Percentiles rank a stretch among this genome's conserved stretches.
phyloP scores from a whole-genome alignment of 2,888 invertebrate species.

The Pachliopta kotzebuea region DNA sequence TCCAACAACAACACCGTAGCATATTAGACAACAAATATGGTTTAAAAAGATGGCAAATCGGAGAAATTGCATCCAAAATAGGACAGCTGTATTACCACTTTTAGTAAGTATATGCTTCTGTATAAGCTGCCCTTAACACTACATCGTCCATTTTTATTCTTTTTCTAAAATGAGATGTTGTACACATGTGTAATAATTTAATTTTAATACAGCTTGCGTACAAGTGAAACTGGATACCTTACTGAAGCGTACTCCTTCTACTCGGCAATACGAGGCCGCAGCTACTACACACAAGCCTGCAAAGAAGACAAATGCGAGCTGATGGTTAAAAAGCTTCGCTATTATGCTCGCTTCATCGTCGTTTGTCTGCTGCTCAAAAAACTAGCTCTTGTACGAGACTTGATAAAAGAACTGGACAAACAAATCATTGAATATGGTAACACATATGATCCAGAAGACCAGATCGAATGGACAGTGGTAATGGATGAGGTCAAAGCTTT shows the following conservation, averaged over 20 bases:
- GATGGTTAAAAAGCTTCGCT: slow-evolving; percentile 97
- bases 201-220: slow-evolving; percentile 86
- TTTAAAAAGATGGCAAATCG: slow-evolving; percentile 98
- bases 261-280: slow-evolving; percentile 95
- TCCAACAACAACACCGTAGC: slow-evolving; percentile 97
- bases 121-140: not conserved
- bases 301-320: slow-evolving; percentile 97
- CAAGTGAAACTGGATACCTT: slow-evolving; percentile 97
- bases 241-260: slow-evolving; percentile 98
- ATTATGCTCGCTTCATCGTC: slow-evolving; percentile 97
- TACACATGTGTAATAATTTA: not conserved
- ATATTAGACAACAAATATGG: slow-evolving; percentile 96
- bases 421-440: slow-evolving; percentile 97
- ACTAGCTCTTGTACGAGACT: slow-evolving; percentile 94
- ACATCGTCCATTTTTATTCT: not conserved
- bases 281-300: slow-evolving; percentile 95
- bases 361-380: slow-evolving; percentile 96
- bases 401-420: slow-evolving; percentile 94
- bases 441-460: slow-evolving; percentile 98
- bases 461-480: slow-evolving; percentile 96
- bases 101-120: slow-evolving; percentile 86
- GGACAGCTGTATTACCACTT: slow-evolving; percentile 99
- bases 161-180: too few species aligned
- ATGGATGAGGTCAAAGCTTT: slow-evolving; percentile 97
- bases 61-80: slow-evolving; percentile 98